phyloP scores from a whole-genome alignment of 2,113 vertebrate genomes.

The Dinomys branickii region DNA sequence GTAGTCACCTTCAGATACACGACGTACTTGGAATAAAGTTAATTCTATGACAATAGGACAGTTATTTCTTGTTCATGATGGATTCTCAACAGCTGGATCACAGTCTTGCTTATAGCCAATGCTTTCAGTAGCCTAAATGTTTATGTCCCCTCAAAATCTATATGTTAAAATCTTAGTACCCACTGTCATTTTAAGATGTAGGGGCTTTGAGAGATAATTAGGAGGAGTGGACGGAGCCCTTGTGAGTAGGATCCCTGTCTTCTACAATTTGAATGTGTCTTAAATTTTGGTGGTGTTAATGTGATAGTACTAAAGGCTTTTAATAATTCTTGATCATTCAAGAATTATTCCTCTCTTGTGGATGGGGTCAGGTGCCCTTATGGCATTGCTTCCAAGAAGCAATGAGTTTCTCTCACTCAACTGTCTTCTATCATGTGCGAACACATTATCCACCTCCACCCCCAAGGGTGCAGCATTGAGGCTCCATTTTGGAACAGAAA shows the following conservation, averaged over 20 bases:
- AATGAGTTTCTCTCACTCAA: neutral
- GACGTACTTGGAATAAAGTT: neutral
- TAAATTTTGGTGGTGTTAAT: neutral
- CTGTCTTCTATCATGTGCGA: neutral
- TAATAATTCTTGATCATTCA: neutral
- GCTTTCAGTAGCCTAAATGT: neutral
- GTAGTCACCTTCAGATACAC: neutral
- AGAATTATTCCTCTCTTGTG: neutral
- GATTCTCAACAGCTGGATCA: neutral
- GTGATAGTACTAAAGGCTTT: neutral
- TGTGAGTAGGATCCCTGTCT: neutral
- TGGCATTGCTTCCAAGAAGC: too few species aligned
- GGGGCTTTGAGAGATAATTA: neutral
- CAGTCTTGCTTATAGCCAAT: neutral
- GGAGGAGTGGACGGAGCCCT: neutral
- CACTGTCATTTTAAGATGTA: neutral
- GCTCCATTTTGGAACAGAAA: neutral
- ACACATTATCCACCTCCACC: fast-evolving
- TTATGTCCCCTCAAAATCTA: neutral
- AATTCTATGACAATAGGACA: neutral
- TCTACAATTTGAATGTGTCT: neutral
- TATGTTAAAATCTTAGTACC: neutral
- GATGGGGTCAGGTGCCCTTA: neutral
- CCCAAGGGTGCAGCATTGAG: neutral
- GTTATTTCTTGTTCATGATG: neutral